phyloP scores from a whole-genome alignment of 1,140 invertebrate species.

The Drosophila pandora region DNA sequence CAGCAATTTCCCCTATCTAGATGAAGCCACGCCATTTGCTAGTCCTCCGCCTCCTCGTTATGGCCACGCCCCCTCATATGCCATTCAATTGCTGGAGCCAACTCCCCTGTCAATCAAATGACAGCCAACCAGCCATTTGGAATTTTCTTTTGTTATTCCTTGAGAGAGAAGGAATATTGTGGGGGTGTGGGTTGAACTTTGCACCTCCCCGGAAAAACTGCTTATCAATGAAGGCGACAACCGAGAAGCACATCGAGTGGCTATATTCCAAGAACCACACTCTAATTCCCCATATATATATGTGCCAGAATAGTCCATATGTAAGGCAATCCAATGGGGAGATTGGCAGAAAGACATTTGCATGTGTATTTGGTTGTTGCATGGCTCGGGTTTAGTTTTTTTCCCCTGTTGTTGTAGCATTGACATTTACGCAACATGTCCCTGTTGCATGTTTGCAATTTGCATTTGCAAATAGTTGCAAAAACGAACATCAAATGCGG shows the following conservation, averaged over 20 bases:
- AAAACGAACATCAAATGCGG: slow-evolving; percentile 80
- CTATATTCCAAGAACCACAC: slow-evolving; percentile 17
- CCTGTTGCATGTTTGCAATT: slow-evolving; percentile 82
- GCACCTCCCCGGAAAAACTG: slow-evolving; percentile 18
- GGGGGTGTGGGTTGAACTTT: no score
- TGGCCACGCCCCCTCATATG: slow-evolving; percentile 31
- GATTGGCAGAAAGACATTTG: slow-evolving; percentile 42
- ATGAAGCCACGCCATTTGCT: slow-evolving; percentile 4
- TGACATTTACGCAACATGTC: slow-evolving; percentile 82
- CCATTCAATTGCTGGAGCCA: slow-evolving; percentile 42
- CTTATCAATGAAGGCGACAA: slow-evolving; percentile 52
- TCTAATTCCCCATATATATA: background rate
- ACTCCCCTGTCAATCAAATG: slow-evolving; percentile 47
- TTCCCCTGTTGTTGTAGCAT: slow-evolving; percentile 29
- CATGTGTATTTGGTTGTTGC: slow-evolving; percentile 48
- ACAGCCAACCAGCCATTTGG: slow-evolving; percentile 28
- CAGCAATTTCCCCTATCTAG: slow-evolving; percentile 13
- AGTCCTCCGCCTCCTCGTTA: slow-evolving; percentile 17
- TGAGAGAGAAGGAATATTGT: background rate
- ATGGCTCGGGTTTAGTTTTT: slow-evolving; percentile 11
- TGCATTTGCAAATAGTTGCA: slow-evolving; percentile 82
- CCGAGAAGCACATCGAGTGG: slow-evolving; percentile 34
- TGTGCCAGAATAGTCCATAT: background rate
- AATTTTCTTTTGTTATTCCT: slow-evolving; percentile 29
- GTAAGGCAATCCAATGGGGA: slow-evolving; percentile 19